phyloP scores from a whole-genome alignment of 2,113 vertebrate species.

The Phylloscopus trochilus region DNA sequence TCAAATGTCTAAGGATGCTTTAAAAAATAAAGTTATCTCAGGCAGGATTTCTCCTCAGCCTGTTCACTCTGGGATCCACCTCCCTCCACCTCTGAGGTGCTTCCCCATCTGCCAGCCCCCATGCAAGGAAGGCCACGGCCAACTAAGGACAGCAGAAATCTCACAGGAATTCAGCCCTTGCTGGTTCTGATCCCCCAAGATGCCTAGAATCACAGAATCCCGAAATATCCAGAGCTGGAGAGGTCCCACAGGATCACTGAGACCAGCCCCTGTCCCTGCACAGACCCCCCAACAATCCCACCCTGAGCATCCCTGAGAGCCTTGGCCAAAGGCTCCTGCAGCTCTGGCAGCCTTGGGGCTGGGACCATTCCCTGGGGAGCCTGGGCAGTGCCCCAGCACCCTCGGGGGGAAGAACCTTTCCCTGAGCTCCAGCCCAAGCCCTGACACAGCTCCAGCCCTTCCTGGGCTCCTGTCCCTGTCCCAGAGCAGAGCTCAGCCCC shows the following conservation, averaged over 20 bases:
- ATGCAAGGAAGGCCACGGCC: neutral
- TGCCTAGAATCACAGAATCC: neutral
- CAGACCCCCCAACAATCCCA: neutral
- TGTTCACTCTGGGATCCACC: accelerated
- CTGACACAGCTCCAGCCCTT: neutral
- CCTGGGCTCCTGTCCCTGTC: neutral
- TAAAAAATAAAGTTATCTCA: neutral
- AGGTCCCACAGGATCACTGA: accelerated
- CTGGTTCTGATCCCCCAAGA: neutral
- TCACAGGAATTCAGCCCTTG: neutral
- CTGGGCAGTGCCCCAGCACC: neutral
- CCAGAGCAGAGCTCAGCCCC: neutral
- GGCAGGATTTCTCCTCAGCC: neutral
- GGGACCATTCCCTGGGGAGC: neutral
- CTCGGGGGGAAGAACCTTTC: no score
- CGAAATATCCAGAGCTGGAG: neutral
- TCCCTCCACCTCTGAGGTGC: accelerated
- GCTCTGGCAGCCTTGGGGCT: neutral
- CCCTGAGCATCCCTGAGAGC: neutral
- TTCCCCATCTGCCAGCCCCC: accelerated
- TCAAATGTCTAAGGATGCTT: neutral
- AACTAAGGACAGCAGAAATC: neutral
- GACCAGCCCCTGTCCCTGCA: accelerated
- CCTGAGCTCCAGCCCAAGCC: no score
- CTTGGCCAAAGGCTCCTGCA: neutral